Base-by-base conservation (phyloP, 2,797 vertebrate species). In the Microchirus variegatus region DNA sequence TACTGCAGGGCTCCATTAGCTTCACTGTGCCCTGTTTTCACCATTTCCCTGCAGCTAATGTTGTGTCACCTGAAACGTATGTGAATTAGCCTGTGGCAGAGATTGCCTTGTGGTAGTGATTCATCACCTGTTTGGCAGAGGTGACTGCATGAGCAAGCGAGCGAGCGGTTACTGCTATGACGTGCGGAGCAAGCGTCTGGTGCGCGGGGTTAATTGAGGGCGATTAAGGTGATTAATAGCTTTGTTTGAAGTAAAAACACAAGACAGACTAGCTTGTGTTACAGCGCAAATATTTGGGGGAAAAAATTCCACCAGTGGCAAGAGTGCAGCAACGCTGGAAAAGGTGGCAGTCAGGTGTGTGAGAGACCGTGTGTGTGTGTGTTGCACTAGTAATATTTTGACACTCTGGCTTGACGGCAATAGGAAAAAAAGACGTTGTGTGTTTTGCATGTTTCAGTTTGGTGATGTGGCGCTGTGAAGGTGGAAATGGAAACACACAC, bases 211-310 rank as follows among this genome's bases (percentile, higher is more conserved):
- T 94, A 95, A 95, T 93, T 94, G 90, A 87, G 90, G 90, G 90
- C 84, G 90, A 95, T 95, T 95, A 94, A 86, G 83, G 90, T 94
- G 94, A 95, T 94, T 94, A 94, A 95, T 92, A 92, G 92, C 87
- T 85, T 87, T 90, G 86, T 93, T 94, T 94, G 83, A 89, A 94
- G 89, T 93, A 85, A 94, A 95, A 95, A 95, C 94, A 95, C 89
- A 91, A 89, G 87, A 93, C 90, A 84, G 78, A 90, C 77, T 76
- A 84, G 83, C 83, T 94, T 91, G 85, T 89, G 92, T 95, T 94
- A 93, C 93, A 92, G 90, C 89, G 90, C 80, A 93, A 95, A 94
- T 93, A 91, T 93, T 94, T 93, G 77, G 78, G 80, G 84, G 90
- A 77, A 83, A 89, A 89, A 89, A 91, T 88, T 84, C 80, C 87